phyloP scores from a whole-genome alignment of 2,113 vertebrate species.

The Hemiscyllium ocellatum region DNA sequence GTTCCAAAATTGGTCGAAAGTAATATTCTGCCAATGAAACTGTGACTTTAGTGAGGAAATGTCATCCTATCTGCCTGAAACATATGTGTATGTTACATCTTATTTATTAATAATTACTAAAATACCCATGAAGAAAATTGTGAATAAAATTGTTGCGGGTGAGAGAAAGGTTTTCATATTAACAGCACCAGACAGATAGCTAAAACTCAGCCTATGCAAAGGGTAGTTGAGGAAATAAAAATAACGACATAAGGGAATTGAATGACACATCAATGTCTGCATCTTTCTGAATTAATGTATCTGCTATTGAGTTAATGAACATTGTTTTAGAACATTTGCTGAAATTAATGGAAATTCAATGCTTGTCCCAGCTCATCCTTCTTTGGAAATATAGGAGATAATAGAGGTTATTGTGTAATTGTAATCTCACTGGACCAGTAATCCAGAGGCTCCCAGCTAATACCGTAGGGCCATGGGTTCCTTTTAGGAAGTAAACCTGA shows the following conservation, averaged over 20 bases:
- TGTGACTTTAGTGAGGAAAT: not conserved
- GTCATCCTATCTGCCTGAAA: not conserved
- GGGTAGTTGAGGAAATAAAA: not conserved
- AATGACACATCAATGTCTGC: not conserved
- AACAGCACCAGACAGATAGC: not conserved
- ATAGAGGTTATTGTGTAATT: not conserved
- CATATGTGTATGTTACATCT: not conserved
- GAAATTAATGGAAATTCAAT: not conserved
- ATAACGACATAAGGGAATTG: not conserved
- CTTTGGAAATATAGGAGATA: not conserved
- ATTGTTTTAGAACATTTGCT: not conserved
- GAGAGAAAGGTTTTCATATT: not conserved
- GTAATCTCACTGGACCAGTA: not conserved
- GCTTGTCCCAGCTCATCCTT: not conserved
- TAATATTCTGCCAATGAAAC: constrained; percentile 27
- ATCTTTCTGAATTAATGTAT: not conserved
- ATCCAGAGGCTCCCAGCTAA: too few species aligned
- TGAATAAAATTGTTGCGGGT: not conserved
- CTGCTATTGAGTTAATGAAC: not conserved
- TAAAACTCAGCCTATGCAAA: not conserved
- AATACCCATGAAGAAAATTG: not conserved
- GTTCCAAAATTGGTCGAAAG: not conserved
- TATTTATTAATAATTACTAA: not conserved
- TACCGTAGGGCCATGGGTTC: too few species aligned
- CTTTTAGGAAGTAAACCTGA: too few species aligned